These are phyloP conservation scores for Anabacerthia variegaticeps DNA, from an alignment of 2,797 vertebrate species.

Conservation along the genomic window DNA sequence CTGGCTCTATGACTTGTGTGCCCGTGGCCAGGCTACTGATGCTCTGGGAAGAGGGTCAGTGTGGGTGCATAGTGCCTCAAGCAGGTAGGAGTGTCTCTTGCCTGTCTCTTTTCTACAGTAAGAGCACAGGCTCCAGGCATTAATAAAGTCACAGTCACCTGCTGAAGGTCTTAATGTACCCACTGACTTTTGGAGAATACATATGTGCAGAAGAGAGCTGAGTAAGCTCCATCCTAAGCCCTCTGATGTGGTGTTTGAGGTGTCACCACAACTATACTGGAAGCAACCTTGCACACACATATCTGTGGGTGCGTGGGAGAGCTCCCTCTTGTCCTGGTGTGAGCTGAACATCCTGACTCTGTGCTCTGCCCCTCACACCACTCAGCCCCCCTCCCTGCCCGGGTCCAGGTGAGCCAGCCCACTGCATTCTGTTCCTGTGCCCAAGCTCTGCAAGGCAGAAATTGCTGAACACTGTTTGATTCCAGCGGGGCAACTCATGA, in stretches of 20 bases:
- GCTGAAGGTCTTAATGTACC: background rate
- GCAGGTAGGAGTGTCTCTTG: background rate
- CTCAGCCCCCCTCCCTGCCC: background rate
- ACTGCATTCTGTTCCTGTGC: background rate
- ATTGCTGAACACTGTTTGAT: background rate
- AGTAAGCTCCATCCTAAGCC: background rate
- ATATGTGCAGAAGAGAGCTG: background rate
- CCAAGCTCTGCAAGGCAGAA: background rate
- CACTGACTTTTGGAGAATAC: background rate
- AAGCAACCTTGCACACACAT: accelerated
- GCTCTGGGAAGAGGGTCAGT: background rate
- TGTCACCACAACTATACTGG: background rate
- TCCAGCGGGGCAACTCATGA: background rate
- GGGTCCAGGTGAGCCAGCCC: background rate
- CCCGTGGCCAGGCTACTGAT: background rate
- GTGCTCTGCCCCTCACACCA: background rate
- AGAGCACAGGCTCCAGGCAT: accelerated
- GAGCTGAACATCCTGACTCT: background rate
- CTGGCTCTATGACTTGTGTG: background rate
- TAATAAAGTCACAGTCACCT: background rate
- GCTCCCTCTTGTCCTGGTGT: background rate
- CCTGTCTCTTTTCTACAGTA: background rate
- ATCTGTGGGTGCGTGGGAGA: background rate
- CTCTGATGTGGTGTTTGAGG: background rate
- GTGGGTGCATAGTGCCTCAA: background rate